Evolutionary conservation across 2,113 vertebrate genomes (phyloP).

Genomic region (Dinomys branickii): DNA sequence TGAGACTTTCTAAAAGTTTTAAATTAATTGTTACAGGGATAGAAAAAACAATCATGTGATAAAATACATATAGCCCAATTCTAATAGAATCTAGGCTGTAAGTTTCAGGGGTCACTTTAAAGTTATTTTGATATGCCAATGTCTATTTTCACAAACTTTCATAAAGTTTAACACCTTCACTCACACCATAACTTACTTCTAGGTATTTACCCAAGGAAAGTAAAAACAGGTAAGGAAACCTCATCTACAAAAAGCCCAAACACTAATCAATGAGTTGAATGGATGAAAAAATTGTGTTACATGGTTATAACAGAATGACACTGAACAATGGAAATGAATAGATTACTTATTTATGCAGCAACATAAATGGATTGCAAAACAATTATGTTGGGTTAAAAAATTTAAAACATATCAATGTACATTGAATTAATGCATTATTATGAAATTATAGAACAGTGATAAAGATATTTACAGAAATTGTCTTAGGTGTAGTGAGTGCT

Average conservation of each 20-base stretch:
- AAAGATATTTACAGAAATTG: not conserved
- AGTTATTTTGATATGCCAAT: not conserved
- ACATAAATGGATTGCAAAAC: not conserved
- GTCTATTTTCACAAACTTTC: not conserved
- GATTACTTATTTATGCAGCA: not conserved
- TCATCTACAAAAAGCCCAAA: not conserved
- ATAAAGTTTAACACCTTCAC: not conserved
- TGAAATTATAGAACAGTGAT: not conserved
- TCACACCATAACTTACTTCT: not conserved
- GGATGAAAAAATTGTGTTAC: not conserved
- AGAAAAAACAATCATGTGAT: not conserved
- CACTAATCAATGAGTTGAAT: not conserved
- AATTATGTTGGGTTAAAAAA: not conserved
- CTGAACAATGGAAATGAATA: not conserved
- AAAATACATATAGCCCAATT: not conserved
- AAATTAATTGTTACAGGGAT: not conserved
- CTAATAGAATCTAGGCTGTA: not conserved
- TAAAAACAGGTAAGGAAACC: not conserved
- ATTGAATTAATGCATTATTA: not conserved
- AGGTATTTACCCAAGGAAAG: constrained; percentile 13
- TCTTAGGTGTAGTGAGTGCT: not conserved
- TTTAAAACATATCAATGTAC: not conserved
- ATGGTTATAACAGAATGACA: not conserved
- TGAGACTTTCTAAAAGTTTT: not conserved
- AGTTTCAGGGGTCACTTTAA: not conserved